A percentile compares a stretch with the other conserved stretches of the same genome.
These are phyloP conservation scores for Drosophila rhopaloa DNA, from an alignment of 1,140 invertebrate genomes.

Conservation along the genomic window DNA sequence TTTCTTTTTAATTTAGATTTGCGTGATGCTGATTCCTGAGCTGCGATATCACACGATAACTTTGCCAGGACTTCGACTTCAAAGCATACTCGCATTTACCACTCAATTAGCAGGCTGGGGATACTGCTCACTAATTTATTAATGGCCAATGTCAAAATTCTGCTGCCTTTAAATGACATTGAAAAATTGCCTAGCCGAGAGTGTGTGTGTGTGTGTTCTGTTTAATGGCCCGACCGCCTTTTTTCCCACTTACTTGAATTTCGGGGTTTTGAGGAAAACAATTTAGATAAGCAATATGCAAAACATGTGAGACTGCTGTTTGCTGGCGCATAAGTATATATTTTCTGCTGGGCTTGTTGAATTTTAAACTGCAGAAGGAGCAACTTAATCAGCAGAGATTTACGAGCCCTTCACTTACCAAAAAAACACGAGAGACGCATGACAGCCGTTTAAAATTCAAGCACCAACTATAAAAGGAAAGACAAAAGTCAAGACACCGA, in stretches of 20 bases:
- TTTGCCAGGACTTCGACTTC: slow-evolving; percentile 11
- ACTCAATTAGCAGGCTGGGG: slow-evolving; percentile 64
- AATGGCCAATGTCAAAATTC: slow-evolving; percentile 72
- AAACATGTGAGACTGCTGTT: slow-evolving; percentile 34
- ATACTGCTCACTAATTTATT: slow-evolving; percentile 66
- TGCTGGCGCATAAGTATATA: slow-evolving; percentile 36
- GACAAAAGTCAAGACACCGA: slow-evolving; percentile 67
- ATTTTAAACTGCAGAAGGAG: slow-evolving; percentile 46
- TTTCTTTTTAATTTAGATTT: slow-evolving; percentile 64
- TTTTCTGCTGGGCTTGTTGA: slow-evolving; percentile 43
- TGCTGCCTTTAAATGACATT: slow-evolving; percentile 72
- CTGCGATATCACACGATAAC: slow-evolving; percentile 6
- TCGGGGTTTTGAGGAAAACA: slow-evolving; percentile 48
- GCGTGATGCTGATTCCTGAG: slow-evolving; percentile 35
- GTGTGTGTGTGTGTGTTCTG: slow-evolving; percentile 30
- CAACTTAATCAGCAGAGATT: slow-evolving; percentile 66
- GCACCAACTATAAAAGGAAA: slow-evolving; percentile 68
- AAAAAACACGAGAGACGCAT: slow-evolving; percentile 13
- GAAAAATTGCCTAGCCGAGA: slow-evolving; percentile 65
- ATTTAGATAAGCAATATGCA: slow-evolving; percentile 76
- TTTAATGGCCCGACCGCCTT: slow-evolving; percentile 62
- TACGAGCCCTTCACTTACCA: slow-evolving; percentile 50
- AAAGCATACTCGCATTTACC: slow-evolving; percentile 35
- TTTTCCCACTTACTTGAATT: slow-evolving; percentile 44
- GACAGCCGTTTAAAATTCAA: slow-evolving; percentile 70